These are phyloP conservation scores for Sclerodermus sp. DNA, from an alignment of 2,888 invertebrate genomes.

Conservation along the genomic window DNA sequence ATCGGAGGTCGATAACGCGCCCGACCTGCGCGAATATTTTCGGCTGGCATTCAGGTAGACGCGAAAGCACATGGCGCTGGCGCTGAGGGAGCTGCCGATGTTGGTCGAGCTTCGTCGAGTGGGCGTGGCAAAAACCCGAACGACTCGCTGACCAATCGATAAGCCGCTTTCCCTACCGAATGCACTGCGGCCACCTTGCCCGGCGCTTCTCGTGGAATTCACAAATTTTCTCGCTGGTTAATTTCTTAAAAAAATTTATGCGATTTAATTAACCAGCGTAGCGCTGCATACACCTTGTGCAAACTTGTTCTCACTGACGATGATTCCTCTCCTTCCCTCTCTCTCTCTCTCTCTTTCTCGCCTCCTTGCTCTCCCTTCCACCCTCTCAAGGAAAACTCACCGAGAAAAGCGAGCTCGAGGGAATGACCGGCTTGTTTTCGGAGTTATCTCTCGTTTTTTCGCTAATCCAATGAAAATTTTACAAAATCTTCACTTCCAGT, in stretches of 20 bases:
- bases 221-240: slow-evolving; percentile 12
- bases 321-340: no score
- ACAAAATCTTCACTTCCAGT: no score
- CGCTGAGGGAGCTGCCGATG: slow-evolving; percentile 5
- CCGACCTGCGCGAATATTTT: slow-evolving; percentile 14
- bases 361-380: no score
- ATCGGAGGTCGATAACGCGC: slow-evolving; percentile 32
- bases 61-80: slow-evolving; percentile 21
- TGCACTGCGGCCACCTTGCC: slow-evolving; percentile 2
- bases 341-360: no score
- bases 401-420: no score
- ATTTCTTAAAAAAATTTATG: no score
- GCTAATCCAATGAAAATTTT: no score
- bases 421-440: no score
- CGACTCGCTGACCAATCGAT: slow-evolving; percentile 48
- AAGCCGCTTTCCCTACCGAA: slow-evolving; percentile 39
- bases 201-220: slow-evolving; percentile 19
- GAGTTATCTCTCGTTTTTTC: no score
- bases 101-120: slow-evolving; percentile 14
- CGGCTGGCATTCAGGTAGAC: slow-evolving; percentile 23
- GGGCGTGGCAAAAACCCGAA: slow-evolving; percentile 23
- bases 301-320: no score
- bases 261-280: no score
- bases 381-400: no score
- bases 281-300: slow-evolving; percentile 7